These are phyloP conservation scores for Zeugodacus cucurbitae DNA, from an alignment of 1,140 invertebrate species.

Conservation along the genomic window DNA sequence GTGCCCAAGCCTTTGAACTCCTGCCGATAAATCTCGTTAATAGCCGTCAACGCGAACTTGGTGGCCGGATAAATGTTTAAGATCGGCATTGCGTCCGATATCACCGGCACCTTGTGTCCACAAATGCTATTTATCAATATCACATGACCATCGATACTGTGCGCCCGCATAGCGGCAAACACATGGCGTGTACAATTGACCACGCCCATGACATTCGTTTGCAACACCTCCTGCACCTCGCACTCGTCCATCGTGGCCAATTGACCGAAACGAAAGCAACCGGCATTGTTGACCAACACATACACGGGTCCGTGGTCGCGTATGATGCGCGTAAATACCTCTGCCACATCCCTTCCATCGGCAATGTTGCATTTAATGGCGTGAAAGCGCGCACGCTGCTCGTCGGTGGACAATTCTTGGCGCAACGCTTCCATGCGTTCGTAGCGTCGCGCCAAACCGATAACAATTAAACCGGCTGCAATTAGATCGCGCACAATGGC, in stretches of 20 bases:
- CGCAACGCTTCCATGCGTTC: slow-evolving; percentile 69
- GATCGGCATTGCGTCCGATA: slow-evolving; percentile 46
- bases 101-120: slow-evolving; percentile 63
- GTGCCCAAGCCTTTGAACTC: slow-evolving; percentile 44
- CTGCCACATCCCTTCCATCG: slow-evolving; percentile 74
- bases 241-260: slow-evolving; percentile 66
- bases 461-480: slow-evolving; percentile 70
- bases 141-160: slow-evolving; percentile 75
- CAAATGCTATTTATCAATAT: slow-evolving; percentile 74
- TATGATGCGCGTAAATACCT: slow-evolving; percentile 74
- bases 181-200: slow-evolving; percentile 73
- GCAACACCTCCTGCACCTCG: slow-evolving; percentile 69
- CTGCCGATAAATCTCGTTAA: slow-evolving; percentile 71
- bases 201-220: slow-evolving; percentile 76
- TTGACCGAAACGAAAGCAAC: slow-evolving; percentile 68
- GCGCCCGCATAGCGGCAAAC: slow-evolving; percentile 71
- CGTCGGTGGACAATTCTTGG: slow-evolving; percentile 44
- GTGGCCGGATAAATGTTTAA: slow-evolving; percentile 73
- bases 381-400: slow-evolving; percentile 63
- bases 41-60: slow-evolving; percentile 77
- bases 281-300: slow-evolving; percentile 82
- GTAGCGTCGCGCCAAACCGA: slow-evolving; percentile 74
- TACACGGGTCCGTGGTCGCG: slow-evolving; percentile 73
- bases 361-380: slow-evolving; percentile 74
- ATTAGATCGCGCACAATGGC: slow-evolving; percentile 65